Conservation (phyloP, 2,113 vertebrate species). For the Aspidoscelis tigris region DNA sequence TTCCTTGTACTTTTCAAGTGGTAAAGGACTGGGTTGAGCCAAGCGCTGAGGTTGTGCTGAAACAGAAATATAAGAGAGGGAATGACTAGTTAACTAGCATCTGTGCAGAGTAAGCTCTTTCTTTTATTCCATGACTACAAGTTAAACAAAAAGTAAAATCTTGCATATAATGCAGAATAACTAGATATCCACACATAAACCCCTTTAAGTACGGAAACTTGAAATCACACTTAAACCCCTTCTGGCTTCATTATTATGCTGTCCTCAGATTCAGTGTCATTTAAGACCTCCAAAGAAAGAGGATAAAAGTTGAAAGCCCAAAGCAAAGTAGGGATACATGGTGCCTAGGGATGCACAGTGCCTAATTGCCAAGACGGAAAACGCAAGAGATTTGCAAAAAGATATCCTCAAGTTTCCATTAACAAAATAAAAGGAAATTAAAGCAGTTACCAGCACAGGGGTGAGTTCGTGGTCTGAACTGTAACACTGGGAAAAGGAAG, state of each 20-base stretch:
- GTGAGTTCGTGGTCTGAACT: not conserved
- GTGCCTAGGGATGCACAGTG: not conserved
- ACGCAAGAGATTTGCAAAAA: not conserved
- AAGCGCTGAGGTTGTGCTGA: slow-evolving; percentile 89
- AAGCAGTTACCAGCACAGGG: not conserved
- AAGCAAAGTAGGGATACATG: not conserved
- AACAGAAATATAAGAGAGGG: slow-evolving; percentile 40
- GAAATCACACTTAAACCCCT: not conserved
- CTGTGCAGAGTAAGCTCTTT: slow-evolving; percentile 8
- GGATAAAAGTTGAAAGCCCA: not conserved
- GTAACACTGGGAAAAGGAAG: not conserved
- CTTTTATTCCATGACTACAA: slow-evolving; percentile 2
- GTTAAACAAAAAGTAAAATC: slow-evolving; percentile 6
- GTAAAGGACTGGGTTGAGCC: slow-evolving; percentile 76
- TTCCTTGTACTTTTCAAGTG: slow-evolving; percentile 76
- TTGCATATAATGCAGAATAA: not conserved
- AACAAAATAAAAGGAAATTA: not conserved
- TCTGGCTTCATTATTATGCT: not conserved
- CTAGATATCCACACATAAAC: not conserved
- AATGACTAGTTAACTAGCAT: slow-evolving; percentile 30
- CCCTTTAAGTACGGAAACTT: not conserved
- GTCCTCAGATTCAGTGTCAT: not conserved
- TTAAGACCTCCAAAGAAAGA: not conserved
- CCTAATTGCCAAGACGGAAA: not conserved
- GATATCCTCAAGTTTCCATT: not conserved